These are phyloP conservation scores for Saguinus midas DNA, from an alignment of 2,113 vertebrate genomes.

Conservation along the genomic window DNA sequence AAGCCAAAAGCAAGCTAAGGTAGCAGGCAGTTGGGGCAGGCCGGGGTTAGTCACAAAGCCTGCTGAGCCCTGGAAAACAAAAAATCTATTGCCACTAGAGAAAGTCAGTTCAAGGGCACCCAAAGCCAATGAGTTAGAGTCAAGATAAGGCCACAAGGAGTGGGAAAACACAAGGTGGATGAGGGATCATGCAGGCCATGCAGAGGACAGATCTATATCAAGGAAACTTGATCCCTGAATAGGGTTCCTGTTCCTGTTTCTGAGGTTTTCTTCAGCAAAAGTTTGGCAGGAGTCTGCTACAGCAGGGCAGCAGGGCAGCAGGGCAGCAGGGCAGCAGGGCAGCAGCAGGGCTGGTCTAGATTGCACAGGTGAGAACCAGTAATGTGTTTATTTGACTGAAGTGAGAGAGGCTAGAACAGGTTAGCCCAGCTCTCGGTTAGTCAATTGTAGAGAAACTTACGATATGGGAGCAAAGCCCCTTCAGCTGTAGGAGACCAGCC, in stretches of 20 bases:
- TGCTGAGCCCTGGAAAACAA: background rate
- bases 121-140: slow-evolving; percentile 39
- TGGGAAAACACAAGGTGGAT: background rate
- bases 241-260: slow-evolving; percentile 55
- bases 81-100: background rate
- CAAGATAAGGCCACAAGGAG: background rate
- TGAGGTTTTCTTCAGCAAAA: slow-evolving; percentile 32
- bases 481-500: background rate
- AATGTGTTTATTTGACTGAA: background rate
- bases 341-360: background rate
- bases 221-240: slow-evolving; percentile 46
- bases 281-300: background rate
- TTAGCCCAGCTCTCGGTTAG: background rate
- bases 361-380: background rate
- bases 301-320: background rate
- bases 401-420: background rate
- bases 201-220: slow-evolving; percentile 51
- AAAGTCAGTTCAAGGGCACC: slow-evolving; percentile 12
- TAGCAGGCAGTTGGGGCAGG: background rate
- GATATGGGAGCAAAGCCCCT: background rate
- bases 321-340: background rate
- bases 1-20: slow-evolving; percentile 7
- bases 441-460: background rate
- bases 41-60: background rate
- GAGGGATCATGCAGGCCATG: background rate